Evolutionary conservation across 2,888 invertebrate genomes (phyloP), one percentile per base, ranked within the genome.

Genomic region (Chrysolina haemoptera): DNA sequence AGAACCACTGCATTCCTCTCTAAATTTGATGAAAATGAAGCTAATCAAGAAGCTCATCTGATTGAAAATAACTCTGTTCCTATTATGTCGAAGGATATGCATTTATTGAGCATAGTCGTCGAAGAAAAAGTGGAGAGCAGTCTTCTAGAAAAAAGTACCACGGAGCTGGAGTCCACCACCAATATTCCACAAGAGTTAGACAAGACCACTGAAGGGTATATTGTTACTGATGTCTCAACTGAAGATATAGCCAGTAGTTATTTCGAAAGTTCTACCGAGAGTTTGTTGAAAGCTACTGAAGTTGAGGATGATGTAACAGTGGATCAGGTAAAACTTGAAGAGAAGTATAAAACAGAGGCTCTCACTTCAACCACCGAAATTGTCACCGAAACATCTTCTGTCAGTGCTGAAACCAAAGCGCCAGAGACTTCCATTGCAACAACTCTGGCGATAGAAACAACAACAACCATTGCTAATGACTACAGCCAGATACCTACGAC

Each of bases 361-460:
- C n/a, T 18, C 40, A 55, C 22, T 41, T 10, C 35, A 9, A 50
- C 63, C 27, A 63, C 50, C 16, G 64, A 64, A 55, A 4, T 27
- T 1, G 3, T 14, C n/a, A 40, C 41, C 16, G 63, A 68, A 18
- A 40, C 62, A 55, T 40, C 66, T 10, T 62, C 50, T 40, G 18
- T 16, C 59, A 22, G 11, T 59, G 41, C 43, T 20, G 66, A 70
- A 46, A 66, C 66, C 18, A 55, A 68, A 63, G 62, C 48, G 35
- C 22, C 69, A 16, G 62, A 62, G 53, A 59, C 63, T 62, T 53
- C 74, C 12, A 71, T 68, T 18, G 64, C 71, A 55, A 70, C 63
- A 20, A 67, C 73, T 1, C 41, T 27, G 0, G 48, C 22, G 14
- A 16, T 18, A 8, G 48, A 65, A 65, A 46, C 48, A 43, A 65